Evolutionary conservation across 2,888 invertebrate species (phyloP).

Genomic region (Archips crataeganus): DNA sequence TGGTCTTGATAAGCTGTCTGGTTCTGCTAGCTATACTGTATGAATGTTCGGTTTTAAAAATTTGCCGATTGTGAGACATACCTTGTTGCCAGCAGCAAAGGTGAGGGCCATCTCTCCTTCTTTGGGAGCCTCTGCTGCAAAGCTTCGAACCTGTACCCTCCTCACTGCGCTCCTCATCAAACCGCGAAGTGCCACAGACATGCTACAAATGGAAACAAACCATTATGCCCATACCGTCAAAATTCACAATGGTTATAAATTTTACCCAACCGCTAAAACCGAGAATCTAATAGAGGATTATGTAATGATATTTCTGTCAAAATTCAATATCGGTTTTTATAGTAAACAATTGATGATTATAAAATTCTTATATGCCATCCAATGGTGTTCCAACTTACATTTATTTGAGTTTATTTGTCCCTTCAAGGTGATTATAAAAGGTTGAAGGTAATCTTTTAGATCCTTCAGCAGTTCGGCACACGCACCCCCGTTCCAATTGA

Average conservation of each 20-base stretch:
- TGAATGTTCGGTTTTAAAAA: not conserved
- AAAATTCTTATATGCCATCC: not conserved
- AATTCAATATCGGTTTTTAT: conserved; percentile 9
- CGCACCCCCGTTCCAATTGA: conserved; percentile 30
- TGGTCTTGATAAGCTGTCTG: not conserved
- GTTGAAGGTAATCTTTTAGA: conserved; percentile 22
- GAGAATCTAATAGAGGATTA: conserved; percentile 27
- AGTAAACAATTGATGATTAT: not conserved
- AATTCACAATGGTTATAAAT: conserved; percentile 48
- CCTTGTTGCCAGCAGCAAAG: conserved; percentile 96
- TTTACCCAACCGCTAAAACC: conserved; percentile 4
- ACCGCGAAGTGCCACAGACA: conserved; percentile 85
- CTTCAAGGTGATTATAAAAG: conserved; percentile 21
- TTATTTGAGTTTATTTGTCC: conserved; percentile 25
- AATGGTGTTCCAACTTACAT: conserved; percentile 18
- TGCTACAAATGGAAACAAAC: conserved; percentile 58
- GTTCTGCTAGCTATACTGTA: not conserved
- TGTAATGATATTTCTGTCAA: conserved; percentile 41
- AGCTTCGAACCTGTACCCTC: conserved; percentile 86
- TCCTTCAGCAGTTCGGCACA: conserved; percentile 37
- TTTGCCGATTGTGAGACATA: conserved; percentile 56
- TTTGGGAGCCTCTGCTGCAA: conserved; percentile 88
- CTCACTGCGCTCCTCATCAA: conserved; percentile 74
- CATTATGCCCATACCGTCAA: conserved; percentile 30
- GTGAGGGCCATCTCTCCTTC: conserved; percentile 93